phyloP scores from a whole-genome alignment of 2,888 invertebrate genomes.

The Theodoxus fluviatilis region DNA sequence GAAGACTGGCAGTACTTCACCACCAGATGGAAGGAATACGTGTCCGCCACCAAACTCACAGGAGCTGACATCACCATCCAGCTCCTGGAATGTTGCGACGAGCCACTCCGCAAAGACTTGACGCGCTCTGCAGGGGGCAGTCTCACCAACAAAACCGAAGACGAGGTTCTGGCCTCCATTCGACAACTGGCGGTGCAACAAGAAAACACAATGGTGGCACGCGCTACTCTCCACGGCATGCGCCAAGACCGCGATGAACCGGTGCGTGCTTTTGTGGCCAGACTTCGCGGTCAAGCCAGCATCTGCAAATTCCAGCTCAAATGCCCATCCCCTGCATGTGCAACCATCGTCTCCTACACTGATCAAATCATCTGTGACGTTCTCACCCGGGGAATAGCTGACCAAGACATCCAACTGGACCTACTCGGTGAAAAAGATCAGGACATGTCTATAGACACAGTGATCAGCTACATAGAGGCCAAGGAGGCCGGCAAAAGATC shows the following conservation, averaged over 20 bases:
- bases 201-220: constrained; percentile 38
- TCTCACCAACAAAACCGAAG: constrained; percentile 31
- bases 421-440: constrained; percentile 15
- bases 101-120: constrained; percentile 34
- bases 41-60: constrained; percentile 33
- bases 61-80: constrained; percentile 35
- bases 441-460: constrained; percentile 13
- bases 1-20: constrained; percentile 36
- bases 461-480: constrained; percentile 3
- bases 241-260: constrained; percentile 22
- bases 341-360: not conserved
- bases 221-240: constrained; percentile 32
- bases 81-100: constrained; percentile 39
- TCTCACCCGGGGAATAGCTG: constrained; percentile 4
- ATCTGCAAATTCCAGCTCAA: not conserved
- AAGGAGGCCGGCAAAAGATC: constrained; percentile 20
- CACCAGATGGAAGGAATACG: constrained; percentile 37
- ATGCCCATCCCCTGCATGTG: not conserved
- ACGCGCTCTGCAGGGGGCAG: constrained; percentile 31
- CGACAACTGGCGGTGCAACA: constrained; percentile 35
- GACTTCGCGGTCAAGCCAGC: constrained; percentile 17
- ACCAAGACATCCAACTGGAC: constrained; percentile 20
- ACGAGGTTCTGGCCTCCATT: constrained; percentile 31
- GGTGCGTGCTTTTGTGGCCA: constrained; percentile 18
- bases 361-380: constrained; percentile 19